These are phyloP conservation scores for Drosophila dunni DNA, from an alignment of 1,140 invertebrate species.

Conservation along the genomic window DNA sequence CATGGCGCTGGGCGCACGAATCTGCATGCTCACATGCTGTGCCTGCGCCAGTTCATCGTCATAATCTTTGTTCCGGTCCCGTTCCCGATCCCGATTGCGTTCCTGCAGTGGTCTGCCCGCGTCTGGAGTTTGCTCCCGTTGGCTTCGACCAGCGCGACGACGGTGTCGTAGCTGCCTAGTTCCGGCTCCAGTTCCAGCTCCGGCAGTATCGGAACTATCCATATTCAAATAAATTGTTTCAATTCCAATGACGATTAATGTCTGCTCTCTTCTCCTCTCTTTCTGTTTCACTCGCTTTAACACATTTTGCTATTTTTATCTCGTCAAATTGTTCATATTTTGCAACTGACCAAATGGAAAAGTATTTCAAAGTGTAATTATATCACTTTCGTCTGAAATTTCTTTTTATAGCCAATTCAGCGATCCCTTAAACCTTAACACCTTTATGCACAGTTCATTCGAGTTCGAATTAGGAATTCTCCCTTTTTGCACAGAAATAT, in stretches of 20 bases:
- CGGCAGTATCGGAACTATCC: slow-evolving; percentile 34
- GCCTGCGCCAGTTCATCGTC: slow-evolving; percentile 26
- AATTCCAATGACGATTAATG: slow-evolving; percentile 28
- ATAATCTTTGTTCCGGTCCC: slow-evolving; percentile 6
- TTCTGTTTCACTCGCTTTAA: slow-evolving; percentile 13
- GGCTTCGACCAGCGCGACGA: slow-evolving; percentile 65
- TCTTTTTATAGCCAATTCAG: slow-evolving; percentile 4
- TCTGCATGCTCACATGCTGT: slow-evolving; percentile 76
- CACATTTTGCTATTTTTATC: slow-evolving; percentile 71
- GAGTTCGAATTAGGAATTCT: background rate
- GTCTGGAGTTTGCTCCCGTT: slow-evolving; percentile 86
- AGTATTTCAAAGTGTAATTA: slow-evolving; percentile 59
- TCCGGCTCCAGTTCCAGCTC: slow-evolving; percentile 3
- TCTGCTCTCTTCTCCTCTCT: background rate
- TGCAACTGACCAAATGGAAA: slow-evolving; percentile 41
- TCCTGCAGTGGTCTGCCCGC: slow-evolving; percentile 76
- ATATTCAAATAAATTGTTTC: slow-evolving; percentile 36
- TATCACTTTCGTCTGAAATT: slow-evolving; percentile 53
- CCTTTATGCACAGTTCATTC: background rate
- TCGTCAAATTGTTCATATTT: slow-evolving; percentile 62
- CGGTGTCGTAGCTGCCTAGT: slow-evolving; percentile 54
- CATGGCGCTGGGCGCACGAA: slow-evolving; percentile 66
- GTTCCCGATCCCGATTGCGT: background rate
- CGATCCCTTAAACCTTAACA: background rate
- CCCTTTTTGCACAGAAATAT: slow-evolving; percentile 3